Conservation (phyloP, 2,113 vertebrate genomes). For the Campylorhamphus procurvoides region DNA sequence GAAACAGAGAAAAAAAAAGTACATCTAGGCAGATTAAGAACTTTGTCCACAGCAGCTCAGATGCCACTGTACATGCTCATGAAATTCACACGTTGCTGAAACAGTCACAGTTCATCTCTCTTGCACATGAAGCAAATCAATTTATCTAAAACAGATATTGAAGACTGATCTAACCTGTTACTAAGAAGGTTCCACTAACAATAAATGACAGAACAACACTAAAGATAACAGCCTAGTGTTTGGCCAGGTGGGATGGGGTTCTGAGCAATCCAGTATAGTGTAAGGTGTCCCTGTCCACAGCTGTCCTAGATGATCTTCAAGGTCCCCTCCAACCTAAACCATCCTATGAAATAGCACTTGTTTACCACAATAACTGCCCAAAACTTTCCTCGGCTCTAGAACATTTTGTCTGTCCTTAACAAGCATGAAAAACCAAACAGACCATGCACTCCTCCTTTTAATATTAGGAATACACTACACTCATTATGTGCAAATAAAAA, state of each 20-base stretch:
- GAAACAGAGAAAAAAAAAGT: background rate
- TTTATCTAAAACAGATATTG: background rate
- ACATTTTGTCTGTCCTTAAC: background rate
- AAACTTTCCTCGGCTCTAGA: background rate
- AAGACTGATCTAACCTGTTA: background rate
- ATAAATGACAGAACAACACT: background rate
- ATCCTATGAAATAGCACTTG: background rate
- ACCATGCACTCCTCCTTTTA: background rate
- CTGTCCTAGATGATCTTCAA: background rate
- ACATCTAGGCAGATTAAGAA: background rate
- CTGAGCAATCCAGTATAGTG: background rate
- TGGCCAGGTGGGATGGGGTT: background rate
- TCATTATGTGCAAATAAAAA: background rate
- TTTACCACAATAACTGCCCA: background rate
- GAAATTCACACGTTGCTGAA: background rate
- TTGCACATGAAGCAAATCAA: background rate
- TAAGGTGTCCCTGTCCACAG: background rate
- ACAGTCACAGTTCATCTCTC: background rate
- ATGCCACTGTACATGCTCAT: background rate
- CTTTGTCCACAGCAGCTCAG: background rate
- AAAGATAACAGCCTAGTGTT: background rate
- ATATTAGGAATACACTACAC: background rate
- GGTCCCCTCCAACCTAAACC: background rate
- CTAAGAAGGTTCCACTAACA: background rate
- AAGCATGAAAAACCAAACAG: background rate